These are phyloP conservation scores for Odocoileus virginianus DNA, from an alignment of 2,113 vertebrate genomes.

Conservation along the genomic window DNA sequence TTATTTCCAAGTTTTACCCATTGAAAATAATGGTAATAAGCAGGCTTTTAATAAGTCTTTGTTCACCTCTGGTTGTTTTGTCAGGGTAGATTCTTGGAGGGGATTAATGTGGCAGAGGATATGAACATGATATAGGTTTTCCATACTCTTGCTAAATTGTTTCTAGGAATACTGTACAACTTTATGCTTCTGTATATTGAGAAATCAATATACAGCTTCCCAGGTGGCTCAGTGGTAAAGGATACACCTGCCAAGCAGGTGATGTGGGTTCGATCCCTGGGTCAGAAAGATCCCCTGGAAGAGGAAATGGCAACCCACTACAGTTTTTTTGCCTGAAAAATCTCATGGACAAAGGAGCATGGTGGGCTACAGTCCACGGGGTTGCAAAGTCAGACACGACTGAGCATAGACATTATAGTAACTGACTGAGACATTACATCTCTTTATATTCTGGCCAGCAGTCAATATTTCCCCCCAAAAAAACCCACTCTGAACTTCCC, in stretches of 20 bases:
- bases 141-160: neutral
- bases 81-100: neutral
- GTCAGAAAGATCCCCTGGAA: neutral
- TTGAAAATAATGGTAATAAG: neutral
- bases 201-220: neutral
- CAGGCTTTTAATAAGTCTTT: neutral
- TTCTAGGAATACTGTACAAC: neutral
- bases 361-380: neutral
- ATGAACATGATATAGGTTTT: neutral
- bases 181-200: neutral
- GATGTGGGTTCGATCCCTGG: neutral
- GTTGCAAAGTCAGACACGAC: neutral
- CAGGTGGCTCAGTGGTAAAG: neutral
- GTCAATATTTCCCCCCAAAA: neutral
- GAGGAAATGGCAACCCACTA: neutral
- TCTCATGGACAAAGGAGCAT: neutral
- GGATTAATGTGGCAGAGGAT: neutral
- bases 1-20: slow-evolving; percentile 17
- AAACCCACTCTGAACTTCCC: neutral
- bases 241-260: neutral
- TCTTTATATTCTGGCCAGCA: neutral
- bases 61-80: neutral
- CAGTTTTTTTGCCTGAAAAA: neutral
- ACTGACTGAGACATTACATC: neutral
- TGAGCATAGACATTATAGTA: neutral